Evolutionary conservation across 2,113 vertebrate genomes (phyloP).

Genomic region (Clarias macrocephalus): DNA sequence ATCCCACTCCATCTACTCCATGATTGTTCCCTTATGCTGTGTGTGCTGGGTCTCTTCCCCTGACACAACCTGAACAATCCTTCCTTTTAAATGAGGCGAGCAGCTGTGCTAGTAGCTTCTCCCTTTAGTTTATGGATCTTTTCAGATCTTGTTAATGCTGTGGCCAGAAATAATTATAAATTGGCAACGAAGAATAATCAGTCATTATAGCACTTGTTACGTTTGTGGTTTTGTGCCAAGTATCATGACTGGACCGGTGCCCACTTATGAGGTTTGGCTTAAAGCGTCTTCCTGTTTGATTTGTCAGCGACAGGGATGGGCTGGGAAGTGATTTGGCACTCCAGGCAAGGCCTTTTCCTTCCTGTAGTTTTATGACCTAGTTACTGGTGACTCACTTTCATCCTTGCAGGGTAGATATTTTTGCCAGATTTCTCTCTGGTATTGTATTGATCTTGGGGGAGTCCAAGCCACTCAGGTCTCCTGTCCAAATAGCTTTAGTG

Average conservation of each 20-base stretch:
- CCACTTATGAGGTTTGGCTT: slow-evolving; percentile 1
- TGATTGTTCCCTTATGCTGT: slow-evolving; percentile 4
- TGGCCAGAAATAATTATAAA: neutral
- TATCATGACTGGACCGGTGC: neutral
- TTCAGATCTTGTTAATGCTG: neutral
- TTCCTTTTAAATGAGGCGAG: slow-evolving; percentile 60
- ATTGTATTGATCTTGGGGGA: slow-evolving; percentile 47
- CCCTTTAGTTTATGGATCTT: slow-evolving; percentile 47
- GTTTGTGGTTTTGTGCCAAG: neutral
- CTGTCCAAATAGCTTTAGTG: neutral
- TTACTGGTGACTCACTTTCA: slow-evolving; percentile 66
- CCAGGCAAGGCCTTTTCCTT: slow-evolving; percentile 57
- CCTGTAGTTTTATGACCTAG: slow-evolving; percentile 70
- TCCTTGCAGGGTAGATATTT: slow-evolving; percentile 52
- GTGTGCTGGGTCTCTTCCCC: slow-evolving; percentile 12
- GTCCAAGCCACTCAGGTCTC: slow-evolving; percentile 11
- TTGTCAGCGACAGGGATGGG: slow-evolving; percentile 51
- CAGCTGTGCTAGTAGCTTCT: slow-evolving; percentile 67
- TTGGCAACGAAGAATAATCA: no score
- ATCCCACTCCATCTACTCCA: neutral
- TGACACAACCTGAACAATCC: neutral
- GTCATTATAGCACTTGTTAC: neutral
- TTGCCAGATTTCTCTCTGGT: slow-evolving; percentile 58
- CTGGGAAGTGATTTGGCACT: slow-evolving; percentile 53
- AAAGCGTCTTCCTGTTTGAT: slow-evolving; percentile 53